Conservation (phyloP, 2,797 vertebrate genomes). For the Fundulus diaphanus region DNA sequence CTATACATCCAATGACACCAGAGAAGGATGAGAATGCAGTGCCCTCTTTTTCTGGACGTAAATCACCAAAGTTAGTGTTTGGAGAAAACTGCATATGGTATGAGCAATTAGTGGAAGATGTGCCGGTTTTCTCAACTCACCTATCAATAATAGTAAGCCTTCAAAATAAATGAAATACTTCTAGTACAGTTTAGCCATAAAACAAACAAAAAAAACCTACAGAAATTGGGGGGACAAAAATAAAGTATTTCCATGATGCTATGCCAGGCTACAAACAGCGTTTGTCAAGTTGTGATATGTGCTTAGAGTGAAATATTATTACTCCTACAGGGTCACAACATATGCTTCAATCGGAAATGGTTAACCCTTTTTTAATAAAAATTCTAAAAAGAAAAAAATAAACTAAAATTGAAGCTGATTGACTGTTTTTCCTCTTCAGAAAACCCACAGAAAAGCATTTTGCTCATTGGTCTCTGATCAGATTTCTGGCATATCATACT, state of each 20-base stretch:
- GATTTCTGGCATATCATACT: too few relatives aligned
- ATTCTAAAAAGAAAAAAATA: too few relatives aligned
- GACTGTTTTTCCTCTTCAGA: neutral
- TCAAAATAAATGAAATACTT: neutral
- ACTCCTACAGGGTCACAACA: neutral
- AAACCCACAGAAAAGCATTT: neutral
- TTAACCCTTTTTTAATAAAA: neutral
- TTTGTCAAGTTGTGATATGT: neutral
- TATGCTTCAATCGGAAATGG: neutral
- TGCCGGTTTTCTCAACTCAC: too few relatives aligned
- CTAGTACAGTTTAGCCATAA: neutral
- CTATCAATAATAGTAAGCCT: too few relatives aligned
- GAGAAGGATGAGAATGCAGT: too few relatives aligned
- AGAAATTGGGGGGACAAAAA: neutral
- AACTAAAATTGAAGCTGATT: neutral
- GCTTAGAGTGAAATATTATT: neutral
- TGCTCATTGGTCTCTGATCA: neutral
- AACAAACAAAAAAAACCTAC: neutral
- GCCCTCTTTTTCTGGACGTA: too few relatives aligned
- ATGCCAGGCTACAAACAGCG: constrained; percentile 4
- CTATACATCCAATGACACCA: too few relatives aligned
- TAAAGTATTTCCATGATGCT: neutral
- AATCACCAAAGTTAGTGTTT: too few relatives aligned
- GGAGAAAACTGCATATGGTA: too few relatives aligned
- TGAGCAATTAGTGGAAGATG: too few relatives aligned